Conservation (phyloP, 2,888 invertebrate genomes). For the Brassicogethes aeneus region DNA sequence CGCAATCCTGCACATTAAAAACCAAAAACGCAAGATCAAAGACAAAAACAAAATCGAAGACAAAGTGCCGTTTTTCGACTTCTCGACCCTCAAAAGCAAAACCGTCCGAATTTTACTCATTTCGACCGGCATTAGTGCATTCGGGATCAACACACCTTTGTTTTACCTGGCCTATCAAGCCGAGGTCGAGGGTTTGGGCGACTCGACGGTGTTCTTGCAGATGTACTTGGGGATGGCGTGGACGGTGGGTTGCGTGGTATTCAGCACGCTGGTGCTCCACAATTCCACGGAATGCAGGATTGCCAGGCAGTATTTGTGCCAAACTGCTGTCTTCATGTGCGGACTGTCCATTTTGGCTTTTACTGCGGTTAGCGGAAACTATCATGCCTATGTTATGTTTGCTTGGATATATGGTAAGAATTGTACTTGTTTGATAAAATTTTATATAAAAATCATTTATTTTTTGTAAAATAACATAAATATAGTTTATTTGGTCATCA, state of each 20-base stretch:
- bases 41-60: conserved; percentile 69
- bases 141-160: conserved; percentile 80
- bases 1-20: conserved; percentile 81
- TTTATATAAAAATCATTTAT: no score
- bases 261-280: conserved; percentile 74
- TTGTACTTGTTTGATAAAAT: conserved; percentile 4
- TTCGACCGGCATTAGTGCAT: conserved; percentile 69
- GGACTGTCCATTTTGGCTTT: conserved; percentile 68
- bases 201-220: conserved; percentile 44
- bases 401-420: conserved; percentile 67
- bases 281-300: conserved; percentile 78
- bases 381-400: conserved; percentile 70
- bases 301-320: conserved; percentile 75
- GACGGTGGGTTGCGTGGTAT: conserved; percentile 72
- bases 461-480: no score
- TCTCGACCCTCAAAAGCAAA: conserved; percentile 74
- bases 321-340: conserved; percentile 71
- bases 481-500: no score
- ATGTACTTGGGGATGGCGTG: conserved; percentile 74
- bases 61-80: conserved; percentile 78
- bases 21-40: conserved; percentile 77
- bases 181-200: conserved; percentile 59
- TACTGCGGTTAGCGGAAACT: conserved; percentile 67
- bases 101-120: conserved; percentile 74
- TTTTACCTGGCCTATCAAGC: conserved; percentile 75